These are phyloP conservation scores for Microcebus griseorufus DNA, from an alignment of 2,113 vertebrate genomes.

Conservation along the genomic window DNA sequence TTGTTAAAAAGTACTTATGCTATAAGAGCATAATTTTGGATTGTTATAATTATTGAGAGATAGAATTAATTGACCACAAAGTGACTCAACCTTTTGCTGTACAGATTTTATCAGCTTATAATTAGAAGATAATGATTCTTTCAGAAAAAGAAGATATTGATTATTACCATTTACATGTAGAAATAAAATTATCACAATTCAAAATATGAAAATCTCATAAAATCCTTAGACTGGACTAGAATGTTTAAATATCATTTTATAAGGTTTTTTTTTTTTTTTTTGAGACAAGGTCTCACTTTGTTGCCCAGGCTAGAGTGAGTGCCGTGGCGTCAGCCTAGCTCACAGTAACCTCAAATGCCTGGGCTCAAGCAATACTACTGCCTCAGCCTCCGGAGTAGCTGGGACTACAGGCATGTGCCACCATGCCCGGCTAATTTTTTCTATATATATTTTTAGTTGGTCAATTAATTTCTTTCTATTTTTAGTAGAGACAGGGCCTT, in stretches of 20 bases:
- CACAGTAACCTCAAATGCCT: too few relatives aligned
- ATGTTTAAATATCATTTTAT: not conserved
- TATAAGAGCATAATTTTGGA: not conserved
- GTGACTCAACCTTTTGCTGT: not conserved
- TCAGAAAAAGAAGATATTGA: not conserved
- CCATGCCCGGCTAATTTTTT: too few relatives aligned
- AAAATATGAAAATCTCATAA: not conserved
- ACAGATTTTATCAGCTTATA: conserved; percentile 47
- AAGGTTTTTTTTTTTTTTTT: not conserved
- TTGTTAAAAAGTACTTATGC: not conserved
- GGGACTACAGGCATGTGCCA: too few relatives aligned
- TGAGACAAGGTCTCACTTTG: too few relatives aligned
- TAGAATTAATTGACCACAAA: conserved; percentile 18
- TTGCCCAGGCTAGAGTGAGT: too few relatives aligned
- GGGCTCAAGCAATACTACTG: too few relatives aligned
- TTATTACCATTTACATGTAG: not conserved
- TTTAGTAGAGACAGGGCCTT: too few relatives aligned
- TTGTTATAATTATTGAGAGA: not conserved
- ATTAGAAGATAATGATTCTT: conserved; percentile 28
- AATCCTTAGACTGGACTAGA: not conserved
- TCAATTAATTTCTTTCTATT: too few relatives aligned
- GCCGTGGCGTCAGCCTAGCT: too few relatives aligned
- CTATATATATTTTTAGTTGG: too few relatives aligned
- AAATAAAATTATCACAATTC: conserved; percentile 41
- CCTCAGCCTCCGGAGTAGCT: too few relatives aligned